Evolutionary conservation across 2,888 invertebrate genomes (phyloP), one percentile per base, ranked within the genome.

Genomic region (Aphidius colemani): DNA sequence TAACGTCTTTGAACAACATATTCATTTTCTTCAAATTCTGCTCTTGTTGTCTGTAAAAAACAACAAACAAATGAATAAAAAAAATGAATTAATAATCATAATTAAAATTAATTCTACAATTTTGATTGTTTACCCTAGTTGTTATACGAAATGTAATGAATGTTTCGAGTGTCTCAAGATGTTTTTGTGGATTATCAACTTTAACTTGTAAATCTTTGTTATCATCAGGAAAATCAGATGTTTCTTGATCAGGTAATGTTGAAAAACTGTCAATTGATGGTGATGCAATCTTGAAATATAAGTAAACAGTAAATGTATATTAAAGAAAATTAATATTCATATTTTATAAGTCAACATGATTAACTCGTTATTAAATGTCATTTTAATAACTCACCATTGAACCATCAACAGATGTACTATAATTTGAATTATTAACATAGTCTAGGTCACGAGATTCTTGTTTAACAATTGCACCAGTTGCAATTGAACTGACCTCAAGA

Each of bases 141-240:
- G 87, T 87, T 45, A 90, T 85, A 59, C 89, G 83, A 75, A 90
- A 91, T 55, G 90, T 88, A 60, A 91, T 88, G 71, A 87, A 91
- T 0, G 90, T 89, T 75, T 90, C 91, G 73, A 90, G 83, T 0
- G 89, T 88, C 71, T 89, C 89, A 53, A 88, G 83, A 80, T 90
- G 89, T 76, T 90, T 90, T 73, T 90, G 90, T 7, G 90, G 90
- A 81, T 87, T 89, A 74, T 90, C 91, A 44, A 91, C 88, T 78
- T 86, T 85, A 5, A 90, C 87, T 77, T 87, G 87, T 11, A 90
- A 78, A 75, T 90, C 90, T 7, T 85, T 82, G 61, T 84, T 84
- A 71, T 87, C 87, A 70, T 84, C 77, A 67, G 85, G 85, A 66
- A 86, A 81, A 69, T 87, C 86, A 0, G 85, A 84, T 48, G 85